Evolutionary conservation across 2,797 vertebrate species (phyloP).

Genomic region (Cirrhinus molitorella): DNA sequence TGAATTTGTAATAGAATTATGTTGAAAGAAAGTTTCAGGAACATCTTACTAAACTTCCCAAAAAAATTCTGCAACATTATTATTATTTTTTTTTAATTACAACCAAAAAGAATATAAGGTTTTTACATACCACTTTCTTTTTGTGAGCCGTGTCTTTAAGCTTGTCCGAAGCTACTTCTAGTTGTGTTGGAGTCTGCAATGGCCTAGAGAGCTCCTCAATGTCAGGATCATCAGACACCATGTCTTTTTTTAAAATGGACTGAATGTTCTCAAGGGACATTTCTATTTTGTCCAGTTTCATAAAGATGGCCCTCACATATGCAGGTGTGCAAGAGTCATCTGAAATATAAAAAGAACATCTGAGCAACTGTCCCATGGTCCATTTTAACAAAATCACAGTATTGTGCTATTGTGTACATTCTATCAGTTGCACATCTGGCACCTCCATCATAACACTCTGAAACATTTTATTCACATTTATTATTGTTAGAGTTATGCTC

Average conservation of each 20-base stretch:
- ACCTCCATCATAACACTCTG: too few species aligned
- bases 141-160: background rate
- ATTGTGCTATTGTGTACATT: too few species aligned
- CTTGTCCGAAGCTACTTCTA: constrained; percentile 6
- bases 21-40: too few species aligned
- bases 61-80: too few species aligned
- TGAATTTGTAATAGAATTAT: too few species aligned
- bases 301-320: background rate
- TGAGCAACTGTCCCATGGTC: background rate
- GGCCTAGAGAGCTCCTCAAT: background rate
- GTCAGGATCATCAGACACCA: background rate
- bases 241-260: constrained; percentile 2
- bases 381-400: background rate
- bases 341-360: background rate
- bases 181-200: background rate
- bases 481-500: too few species aligned
- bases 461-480: too few species aligned
- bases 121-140: constrained; percentile 8
- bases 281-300: background rate
- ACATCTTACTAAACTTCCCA: too few species aligned
- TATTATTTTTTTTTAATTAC: too few species aligned
- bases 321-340: background rate
- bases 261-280: background rate
- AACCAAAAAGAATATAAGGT: too few species aligned
- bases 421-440: too few species aligned